Percentiles rank a stretch among this genome's conserved stretches.
phyloP scores from a whole-genome alignment of 2,888 invertebrate genomes.

The Morpho deidamia region DNA sequence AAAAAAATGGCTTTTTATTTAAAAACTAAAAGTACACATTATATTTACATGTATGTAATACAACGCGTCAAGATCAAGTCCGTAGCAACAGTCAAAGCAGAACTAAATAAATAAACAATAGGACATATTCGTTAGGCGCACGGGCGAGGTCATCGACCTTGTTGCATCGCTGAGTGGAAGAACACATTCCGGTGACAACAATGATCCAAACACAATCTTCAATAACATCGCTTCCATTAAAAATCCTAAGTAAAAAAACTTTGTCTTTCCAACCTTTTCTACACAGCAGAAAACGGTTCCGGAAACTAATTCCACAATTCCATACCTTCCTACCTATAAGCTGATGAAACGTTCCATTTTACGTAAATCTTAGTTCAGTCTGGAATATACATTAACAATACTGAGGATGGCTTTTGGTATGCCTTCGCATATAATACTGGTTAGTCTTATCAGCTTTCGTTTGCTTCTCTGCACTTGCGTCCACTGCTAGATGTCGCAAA shows the following conservation, averaged over 20 bases:
- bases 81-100: constrained; percentile 74
- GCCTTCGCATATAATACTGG: constrained; percentile 10
- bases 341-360: constrained; percentile 6
- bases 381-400: constrained; percentile 11
- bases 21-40: constrained; percentile 47
- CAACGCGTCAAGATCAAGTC: constrained; percentile 74
- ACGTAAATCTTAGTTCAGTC: constrained; percentile 1
- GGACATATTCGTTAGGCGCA: constrained; percentile 37
- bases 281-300: constrained; percentile 23
- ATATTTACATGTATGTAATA: constrained; percentile 73
- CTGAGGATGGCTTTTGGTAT: constrained; percentile 14
- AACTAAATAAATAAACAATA: constrained; percentile 59
- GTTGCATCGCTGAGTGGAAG: constrained; percentile 42
- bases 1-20: constrained; percentile 69
- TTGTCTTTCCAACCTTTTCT: constrained; percentile 23
- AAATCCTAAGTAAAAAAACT: constrained; percentile 10
- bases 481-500: constrained; percentile 8
- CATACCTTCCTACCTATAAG: constrained; percentile 9
- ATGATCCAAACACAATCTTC: constrained; percentile 15
- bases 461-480: constrained; percentile 10
- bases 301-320: constrained; percentile 21
- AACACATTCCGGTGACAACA: constrained; percentile 22
- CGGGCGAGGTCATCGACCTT: constrained; percentile 43
- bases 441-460: constrained; percentile 9
- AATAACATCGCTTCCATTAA: constrained; percentile 18